Evolutionary conservation across 2,113 vertebrate genomes (phyloP), one percentile per base, ranked within the genome.

Genomic region (Stigmatopora nigra): DNA sequence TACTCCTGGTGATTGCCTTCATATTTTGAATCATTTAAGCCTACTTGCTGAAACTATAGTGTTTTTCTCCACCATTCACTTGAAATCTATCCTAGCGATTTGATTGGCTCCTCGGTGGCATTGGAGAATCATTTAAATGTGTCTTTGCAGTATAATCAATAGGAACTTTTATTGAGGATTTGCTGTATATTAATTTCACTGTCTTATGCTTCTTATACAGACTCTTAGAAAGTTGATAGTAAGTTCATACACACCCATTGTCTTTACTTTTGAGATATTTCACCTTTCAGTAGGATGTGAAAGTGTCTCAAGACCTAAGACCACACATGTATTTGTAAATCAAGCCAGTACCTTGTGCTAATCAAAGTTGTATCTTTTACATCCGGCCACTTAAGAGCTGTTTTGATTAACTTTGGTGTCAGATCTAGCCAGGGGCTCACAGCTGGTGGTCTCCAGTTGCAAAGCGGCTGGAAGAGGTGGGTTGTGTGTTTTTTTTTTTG

Each of bases 401-500:
- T 59, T 69, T 67, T 70, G 68, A 68, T 73, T 76, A 60, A 49
- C 66, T 44, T 53, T 38, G 14, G 53, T 67, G 63, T 73, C 57
- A 57, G 19, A 52, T 55, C 70, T 70, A 63, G 70, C 64, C 55
- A 20, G 38, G 57, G 67, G n/a, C 45, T 47, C 22, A 19, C n/a
- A 58, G 67, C 68, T 45, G 64, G 59, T 61, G 72, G 58, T 47
- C 71, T 61, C 19, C 35, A 61, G 62, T 70, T 70, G 63, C 63
- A 61, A 41, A 15, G 48, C 52, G 64, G 36, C 22, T 10, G 46
- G 25, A 36, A 61, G 63, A 77, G 72, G 71, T 67, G 73, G 65
- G 64, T 35, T 67, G 38, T 81, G 79, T 88, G 38, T 81, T 78
- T 88, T 31, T 31, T 31, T 87, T 87, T 25, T 87, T 82, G 67